phyloP scores from a whole-genome alignment of 2,113 vertebrate genomes.

The Saccopteryx leptura region DNA sequence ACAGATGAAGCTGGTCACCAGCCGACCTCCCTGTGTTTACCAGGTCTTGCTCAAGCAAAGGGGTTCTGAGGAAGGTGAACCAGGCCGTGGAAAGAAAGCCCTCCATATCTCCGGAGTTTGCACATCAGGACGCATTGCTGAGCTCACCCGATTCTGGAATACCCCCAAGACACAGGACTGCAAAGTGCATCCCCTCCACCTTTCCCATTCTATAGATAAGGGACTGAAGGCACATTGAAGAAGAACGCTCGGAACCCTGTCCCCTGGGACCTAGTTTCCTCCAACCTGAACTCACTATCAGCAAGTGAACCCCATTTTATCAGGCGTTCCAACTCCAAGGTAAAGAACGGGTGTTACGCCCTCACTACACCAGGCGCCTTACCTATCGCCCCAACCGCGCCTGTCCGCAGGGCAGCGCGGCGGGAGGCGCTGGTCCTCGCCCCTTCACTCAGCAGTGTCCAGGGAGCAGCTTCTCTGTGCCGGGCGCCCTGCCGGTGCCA shows the following conservation, averaged over 20 bases:
- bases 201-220: neutral
- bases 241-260: neutral
- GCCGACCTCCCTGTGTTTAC: neutral
- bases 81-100: neutral
- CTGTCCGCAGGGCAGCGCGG: neutral
- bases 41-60: neutral
- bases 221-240: neutral
- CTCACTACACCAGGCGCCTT: neutral
- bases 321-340: neutral
- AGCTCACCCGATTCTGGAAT: neutral
- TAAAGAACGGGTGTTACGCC: neutral
- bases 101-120: neutral
- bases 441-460: neutral
- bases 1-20: neutral
- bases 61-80: neutral
- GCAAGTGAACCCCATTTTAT: neutral
- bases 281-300: neutral
- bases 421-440: neutral
- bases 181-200: fast-evolving
- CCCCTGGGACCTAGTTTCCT: neutral
- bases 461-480: fast-evolving
- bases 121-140: fast-evolving
- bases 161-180: neutral
- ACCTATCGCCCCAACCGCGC: no score
- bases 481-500: fast-evolving